Base-by-base conservation (phyloP, 2,113 vertebrate genomes). In the Ellobius talpinus region DNA sequence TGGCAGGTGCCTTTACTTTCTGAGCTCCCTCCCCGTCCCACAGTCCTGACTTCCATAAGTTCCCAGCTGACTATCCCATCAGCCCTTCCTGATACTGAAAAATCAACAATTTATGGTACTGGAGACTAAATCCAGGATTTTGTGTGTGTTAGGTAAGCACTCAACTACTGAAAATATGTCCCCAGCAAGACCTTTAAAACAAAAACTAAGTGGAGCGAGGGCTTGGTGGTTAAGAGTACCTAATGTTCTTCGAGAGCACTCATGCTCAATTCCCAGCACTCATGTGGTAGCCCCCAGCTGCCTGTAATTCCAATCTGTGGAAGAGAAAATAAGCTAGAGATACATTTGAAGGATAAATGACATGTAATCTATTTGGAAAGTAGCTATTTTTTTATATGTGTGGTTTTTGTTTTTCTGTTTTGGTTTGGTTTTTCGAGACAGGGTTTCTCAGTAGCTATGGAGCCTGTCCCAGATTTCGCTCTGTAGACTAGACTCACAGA, bases 331-430 rank as follows among this genome's bases (percentile, higher is more conserved):
- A 91, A 92, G 79, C 19, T 77, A 86, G 39, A 91, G 65, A 45
- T 81, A 72, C 76, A 58, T 78, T 61, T 36, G 68, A 97, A 97
- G 74, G 63, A 61, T 68, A 93, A 58, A 68, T 90, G 72, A 70
- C 47, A 84, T 12, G 39, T 63, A 94, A 87, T 84, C 68, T 78
- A 29, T 73, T 33, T 73, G 58, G 33, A 55, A 16, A 11, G 85
- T 45, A 95, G 31, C 58, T 82, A 76, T 7, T 36, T 76, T 89
- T 47, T 90, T 95, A 90, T 58, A 58, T 58, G 58, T 58, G 19
- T 58, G 58, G 58, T 58, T 58, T 58, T 58, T 58, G 58, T 58
- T 58, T 58, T 58, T 58, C 19, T 58, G 58, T 21, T 58, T 58
- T 58, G 58, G 0, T 50, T 50, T 50, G 50, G 12, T 58, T 58